Evolutionary conservation across 2,797 vertebrate genomes (phyloP), one percentile per base, ranked within the genome.

Genomic region (Myotis daubentonii): DNA sequence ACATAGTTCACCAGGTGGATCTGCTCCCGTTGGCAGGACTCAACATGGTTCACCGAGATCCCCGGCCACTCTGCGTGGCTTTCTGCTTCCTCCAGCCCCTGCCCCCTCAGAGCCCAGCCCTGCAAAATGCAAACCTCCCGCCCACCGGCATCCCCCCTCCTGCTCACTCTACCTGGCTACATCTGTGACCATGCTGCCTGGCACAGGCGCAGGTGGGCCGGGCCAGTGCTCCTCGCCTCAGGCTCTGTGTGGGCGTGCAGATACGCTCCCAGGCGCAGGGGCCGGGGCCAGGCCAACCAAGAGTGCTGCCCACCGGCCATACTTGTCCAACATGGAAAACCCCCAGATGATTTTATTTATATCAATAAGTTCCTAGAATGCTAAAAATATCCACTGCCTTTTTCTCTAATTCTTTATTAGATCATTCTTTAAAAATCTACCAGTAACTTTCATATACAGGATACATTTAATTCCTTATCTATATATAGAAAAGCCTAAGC

Each of bases 1-100:
- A 99, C 99, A 98, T 99, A 99, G 97, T 99, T 99, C 94, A 98
- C 98, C 96, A 99, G 99, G 97, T 99, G 99, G 96, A 99, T 98
- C 75, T 99, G 98, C 96, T 99, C 99, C 99, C 99, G 96, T 99
- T 99, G 94, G 99, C 98, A 95, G 99, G 99, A 98, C 99, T 99
- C 98, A 99, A 98, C 99, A 99, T 99, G 96, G 97, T 98, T 98
- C 98, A 98, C 98, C 98, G 91, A 93, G 97, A 95, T 95, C 97
- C 97, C 95, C 95, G 95, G 97, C 96, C 97, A 95, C 97, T 95
- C 97, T 49, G 96, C 89, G 76, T 96, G 97, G 96, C 97, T 95
- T 97, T 97, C 97, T 97, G 97, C 97, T 96, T 96, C 97, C 97
- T 97, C 96, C 94, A 94, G 94, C 97, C 97, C 97, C 96, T 89